Evolutionary conservation across 1,140 invertebrate species (phyloP), one percentile per base, ranked within the genome.

Genomic region (Holcopasites calliopsidis): DNA sequence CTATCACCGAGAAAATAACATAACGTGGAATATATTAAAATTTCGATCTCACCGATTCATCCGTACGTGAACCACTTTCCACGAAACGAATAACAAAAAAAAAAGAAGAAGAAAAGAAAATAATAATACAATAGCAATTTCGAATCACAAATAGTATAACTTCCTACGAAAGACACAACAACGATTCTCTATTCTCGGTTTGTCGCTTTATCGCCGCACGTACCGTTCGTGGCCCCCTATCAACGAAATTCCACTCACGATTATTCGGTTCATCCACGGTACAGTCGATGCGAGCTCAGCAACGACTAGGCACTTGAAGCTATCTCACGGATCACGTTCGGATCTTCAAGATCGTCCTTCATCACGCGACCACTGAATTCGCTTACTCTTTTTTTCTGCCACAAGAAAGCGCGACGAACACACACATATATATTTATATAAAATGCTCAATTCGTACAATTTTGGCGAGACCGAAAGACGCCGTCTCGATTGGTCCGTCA

Each of bases 231-330:
- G 47, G 33, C 47, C 5, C 31, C 3, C 28, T n/a, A n/a, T 28
- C 16, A 18, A 13, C n/a, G 6, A 31, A 7, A 44, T 31, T 40
- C 18, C 3, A 23, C 50, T 52, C 18, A n/a, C 3, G 11, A 13
- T 18, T 13, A 21, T 10, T 6, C 31, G 35, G 47, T 26, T 75
- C 50, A 57, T 64, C 64, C 54, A 70, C 60, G 65, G 55, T 69
- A 85, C 38, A 55, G 60, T 73, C 21, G 38, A 58, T 76, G 52
- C 71, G 77, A 84, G 76, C 77, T 86, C 82, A 79, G 82, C 68
- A 88, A 86, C 80, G 88, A 90, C 87, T 90, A 90, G 88, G 86
- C 81, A 87, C 78, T 88, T 76, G 83, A 88, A 80, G 79, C 79
- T 86, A 28, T 69, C 60, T 82, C 70, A n/a, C 28, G 50, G 42